phyloP scores from a whole-genome alignment of 2,797 vertebrate genomes.

The Sebastes melanostomus region DNA sequence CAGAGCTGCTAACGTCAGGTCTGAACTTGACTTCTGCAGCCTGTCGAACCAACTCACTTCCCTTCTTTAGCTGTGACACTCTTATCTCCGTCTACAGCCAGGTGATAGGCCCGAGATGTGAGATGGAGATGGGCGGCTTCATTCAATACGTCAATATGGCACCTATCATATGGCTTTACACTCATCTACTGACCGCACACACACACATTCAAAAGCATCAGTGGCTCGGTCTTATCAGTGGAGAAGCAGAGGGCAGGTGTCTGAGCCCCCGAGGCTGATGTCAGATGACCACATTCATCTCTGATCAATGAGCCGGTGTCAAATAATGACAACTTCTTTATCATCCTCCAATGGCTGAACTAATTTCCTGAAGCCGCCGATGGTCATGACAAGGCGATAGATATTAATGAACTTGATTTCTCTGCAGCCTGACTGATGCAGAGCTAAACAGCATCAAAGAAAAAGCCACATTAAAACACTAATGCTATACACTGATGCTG shows the following conservation, averaged over 20 bases:
- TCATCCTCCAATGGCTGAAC: conserved; percentile 20
- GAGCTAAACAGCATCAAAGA: neutral
- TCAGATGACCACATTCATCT: conserved; percentile 48
- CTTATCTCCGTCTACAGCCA: conserved; percentile 62
- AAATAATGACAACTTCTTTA: conserved; percentile 33
- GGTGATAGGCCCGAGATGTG: conserved; percentile 30
- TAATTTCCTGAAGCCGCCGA: conserved; percentile 41
- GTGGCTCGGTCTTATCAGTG: conserved; percentile 61
- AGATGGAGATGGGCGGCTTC: conserved; percentile 28
- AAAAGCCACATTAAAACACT: neutral
- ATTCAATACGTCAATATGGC: conserved; percentile 64
- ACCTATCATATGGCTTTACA: conserved; percentile 30
- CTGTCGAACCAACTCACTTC: neutral
- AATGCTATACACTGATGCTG: neutral
- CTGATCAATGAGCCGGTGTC: conserved; percentile 50
- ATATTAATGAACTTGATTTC: conserved; percentile 32
- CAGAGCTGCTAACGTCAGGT: neutral
- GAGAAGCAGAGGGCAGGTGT: conserved; percentile 57
- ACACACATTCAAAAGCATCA: neutral
- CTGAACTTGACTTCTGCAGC: neutral
- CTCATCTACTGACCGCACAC: conserved; percentile 2
- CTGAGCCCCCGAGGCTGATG: conserved; percentile 39
- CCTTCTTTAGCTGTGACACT: conserved; percentile 21
- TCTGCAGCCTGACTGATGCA: neutral
- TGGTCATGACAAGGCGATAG: conserved; percentile 13